Evolutionary conservation across 1,140 invertebrate species (phyloP), one percentile per base, ranked within the genome.

Genomic region (Temnothorax nylanderi): DNA sequence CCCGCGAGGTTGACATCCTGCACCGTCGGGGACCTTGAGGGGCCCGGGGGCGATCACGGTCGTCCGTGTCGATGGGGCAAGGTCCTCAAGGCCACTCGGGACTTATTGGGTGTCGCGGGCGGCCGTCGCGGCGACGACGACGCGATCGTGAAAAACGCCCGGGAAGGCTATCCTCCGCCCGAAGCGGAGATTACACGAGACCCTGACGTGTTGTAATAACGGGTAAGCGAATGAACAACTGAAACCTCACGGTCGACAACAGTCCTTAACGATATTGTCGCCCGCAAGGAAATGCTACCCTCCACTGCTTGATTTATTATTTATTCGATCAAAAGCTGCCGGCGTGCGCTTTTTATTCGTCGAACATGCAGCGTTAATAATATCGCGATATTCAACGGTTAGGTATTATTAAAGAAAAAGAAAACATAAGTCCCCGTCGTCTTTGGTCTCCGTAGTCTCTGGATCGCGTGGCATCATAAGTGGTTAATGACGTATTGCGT

Each of bases 61-160:
- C 92, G 89, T 82, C 81, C 72, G 56, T 47, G 86, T 87, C 81
- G 90, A 78, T 88, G 84, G 92, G 88, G 90, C 89, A 93, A 93
- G 87, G 87, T 90, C 92, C 92, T 88, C 91, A 93, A 93, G 92
- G 92, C 77, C 91, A 86, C 54, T 51, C 37, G 58, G 16, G 75
- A 74, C 71, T 78, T 49, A 87, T 86, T 49, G 69, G 62, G 44
- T 54, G 67, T 58, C 58, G 72, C 51, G 75, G 13, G 6, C 75
- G 47, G 26, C 32, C 75, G 75, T 47, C 76, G 58, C 26, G 44
- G 60, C 86, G 49, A 80, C 65, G 88, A 41, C 26, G 37, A 41
- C 74, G 10, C 75, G 78, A 56, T 71, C 75, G 75, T 13, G 85
- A 51, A 78, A 80, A 86, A 69, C 64, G 21, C n/a, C 7, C 51